phyloP scores from a whole-genome alignment of 2,888 invertebrate species.

The Andrena praecox region DNA sequence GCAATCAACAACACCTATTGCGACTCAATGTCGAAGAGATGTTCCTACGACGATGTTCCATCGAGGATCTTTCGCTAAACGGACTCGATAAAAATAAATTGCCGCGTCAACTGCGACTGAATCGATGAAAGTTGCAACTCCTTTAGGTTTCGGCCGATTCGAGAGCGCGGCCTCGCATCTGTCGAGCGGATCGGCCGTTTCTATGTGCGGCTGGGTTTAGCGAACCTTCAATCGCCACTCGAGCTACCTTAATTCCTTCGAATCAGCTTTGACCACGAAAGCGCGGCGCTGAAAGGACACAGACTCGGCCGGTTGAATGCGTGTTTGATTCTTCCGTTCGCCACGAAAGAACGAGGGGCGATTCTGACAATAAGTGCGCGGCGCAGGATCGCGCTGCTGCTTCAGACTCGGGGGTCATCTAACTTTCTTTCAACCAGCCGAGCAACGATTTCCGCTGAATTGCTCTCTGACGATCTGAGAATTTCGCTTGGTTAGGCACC shows the following conservation, averaged over 20 bases:
- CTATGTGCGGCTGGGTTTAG: conserved; percentile 35
- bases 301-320: conserved; percentile 52
- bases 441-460: no score
- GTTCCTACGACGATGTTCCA: background rate
- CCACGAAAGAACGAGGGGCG: conserved; percentile 25
- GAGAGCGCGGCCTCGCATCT: background rate
- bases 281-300: conserved; percentile 55
- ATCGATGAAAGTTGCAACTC: background rate
- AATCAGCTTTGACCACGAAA: conserved; percentile 60
- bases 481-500: no score
- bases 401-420: background rate
- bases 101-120: background rate
- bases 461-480: no score
- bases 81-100: background rate
- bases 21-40: background rate
- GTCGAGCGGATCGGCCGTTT: background rate
- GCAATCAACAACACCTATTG: conserved; percentile 10
- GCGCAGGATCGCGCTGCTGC: background rate
- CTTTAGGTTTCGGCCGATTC: conserved; percentile 9
- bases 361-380: background rate
- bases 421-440: background rate
- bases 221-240: conserved; percentile 54
- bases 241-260: conserved; percentile 55
- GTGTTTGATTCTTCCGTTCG: conserved; percentile 56
- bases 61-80: background rate